These are phyloP conservation scores for Vannuccia rotundouncinata DNA, from an alignment of 2,888 invertebrate species.

Conservation along the genomic window DNA sequence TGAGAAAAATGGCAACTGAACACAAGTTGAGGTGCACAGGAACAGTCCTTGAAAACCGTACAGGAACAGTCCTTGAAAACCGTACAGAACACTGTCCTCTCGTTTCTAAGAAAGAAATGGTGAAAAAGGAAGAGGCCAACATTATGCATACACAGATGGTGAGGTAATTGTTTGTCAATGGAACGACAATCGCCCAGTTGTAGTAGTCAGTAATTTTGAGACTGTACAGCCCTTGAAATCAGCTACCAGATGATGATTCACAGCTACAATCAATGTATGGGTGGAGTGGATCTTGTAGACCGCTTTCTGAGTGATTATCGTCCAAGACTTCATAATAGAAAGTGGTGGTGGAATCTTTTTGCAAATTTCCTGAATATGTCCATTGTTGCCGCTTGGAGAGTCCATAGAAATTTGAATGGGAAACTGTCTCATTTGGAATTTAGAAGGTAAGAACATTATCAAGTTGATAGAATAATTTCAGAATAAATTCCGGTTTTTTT, in stretches of 20 bases:
- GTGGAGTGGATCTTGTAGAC: background rate
- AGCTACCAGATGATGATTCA: background rate
- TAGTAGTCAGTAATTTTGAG: background rate
- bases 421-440: background rate
- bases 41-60: background rate
- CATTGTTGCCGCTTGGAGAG: conserved; percentile 4
- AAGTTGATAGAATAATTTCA: background rate
- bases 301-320: background rate
- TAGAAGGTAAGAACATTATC: conserved; percentile 12
- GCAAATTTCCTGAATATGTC: conserved; percentile 15
- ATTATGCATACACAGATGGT: background rate
- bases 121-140: background rate
- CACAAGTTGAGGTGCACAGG: background rate
- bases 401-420: conserved; percentile 16
- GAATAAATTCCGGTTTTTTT: no score
- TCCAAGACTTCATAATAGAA: background rate
- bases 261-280: background rate
- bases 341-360: conserved; percentile 11
- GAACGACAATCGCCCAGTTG: background rate
- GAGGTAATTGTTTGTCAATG: background rate
- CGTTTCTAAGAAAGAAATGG: background rate
- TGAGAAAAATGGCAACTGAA: background rate
- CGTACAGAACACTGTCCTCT: background rate
- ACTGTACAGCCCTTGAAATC: background rate
- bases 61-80: background rate